Evolutionary conservation across 2,113 vertebrate species (phyloP).

Genomic region (Oenanthe oenanthe): DNA sequence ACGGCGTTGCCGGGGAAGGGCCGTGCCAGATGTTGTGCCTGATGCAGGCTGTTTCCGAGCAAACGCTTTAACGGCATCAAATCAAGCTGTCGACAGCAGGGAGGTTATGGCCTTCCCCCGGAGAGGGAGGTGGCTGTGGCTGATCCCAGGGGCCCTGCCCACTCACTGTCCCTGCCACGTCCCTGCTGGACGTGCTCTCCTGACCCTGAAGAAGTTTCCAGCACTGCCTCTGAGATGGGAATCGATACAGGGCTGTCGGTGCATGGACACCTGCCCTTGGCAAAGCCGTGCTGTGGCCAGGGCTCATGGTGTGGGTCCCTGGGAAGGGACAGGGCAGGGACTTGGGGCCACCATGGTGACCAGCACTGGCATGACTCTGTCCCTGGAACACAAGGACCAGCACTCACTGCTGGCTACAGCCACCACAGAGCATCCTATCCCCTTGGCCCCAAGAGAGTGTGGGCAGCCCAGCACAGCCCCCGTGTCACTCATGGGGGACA

Average conservation of each 20-base stretch:
- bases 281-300: background rate
- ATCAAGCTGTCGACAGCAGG: conserved; percentile 57
- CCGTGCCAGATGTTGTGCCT: conserved; percentile 47
- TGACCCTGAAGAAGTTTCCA: background rate
- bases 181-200: background rate
- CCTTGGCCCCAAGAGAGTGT: fast-evolving
- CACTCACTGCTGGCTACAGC: fast-evolving
- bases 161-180: background rate
- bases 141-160: background rate
- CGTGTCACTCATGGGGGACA: fast-evolving
- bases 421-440: fast-evolving
- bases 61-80: conserved; percentile 49
- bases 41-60: conserved; percentile 40
- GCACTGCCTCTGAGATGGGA: background rate
- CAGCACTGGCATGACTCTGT: fast-evolving
- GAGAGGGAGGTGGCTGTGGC: background rate
- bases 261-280: background rate
- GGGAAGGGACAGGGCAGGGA: background rate
- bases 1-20: background rate
- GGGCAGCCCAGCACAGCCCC: background rate
- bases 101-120: conserved; percentile 11
- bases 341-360: background rate
- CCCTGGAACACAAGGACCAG: fast-evolving
- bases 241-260: background rate
- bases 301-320: fast-evolving